Base-by-base conservation (phyloP, 1,140 invertebrate species). In the Conopomorpha cramerella region DNA sequence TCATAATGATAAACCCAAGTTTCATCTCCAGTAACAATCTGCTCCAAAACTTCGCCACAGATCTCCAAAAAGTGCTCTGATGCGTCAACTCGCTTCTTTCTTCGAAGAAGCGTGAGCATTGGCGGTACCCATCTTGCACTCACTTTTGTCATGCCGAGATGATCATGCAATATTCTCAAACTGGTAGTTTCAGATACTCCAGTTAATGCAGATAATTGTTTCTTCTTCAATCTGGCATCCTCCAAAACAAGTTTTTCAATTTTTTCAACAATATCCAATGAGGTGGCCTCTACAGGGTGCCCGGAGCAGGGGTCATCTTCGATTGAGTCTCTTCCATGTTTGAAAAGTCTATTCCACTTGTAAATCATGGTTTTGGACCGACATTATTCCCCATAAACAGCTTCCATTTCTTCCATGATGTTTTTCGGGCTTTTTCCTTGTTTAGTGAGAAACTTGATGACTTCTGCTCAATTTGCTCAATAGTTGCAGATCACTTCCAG, bases 11-110 rank as follows among this genome's bases (percentile, higher is more conserved):
- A 30, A 45, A 51, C 19, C 41, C 41, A 49, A 14, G 35, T 54
- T 54, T 54, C 47, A 19, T 39, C 45, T 30, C 17, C 18, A 40
- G 29, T 45, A 57, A 49, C 55, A 46, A 60, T 48, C 38, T 45
- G 59, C 30, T 35, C 46, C 36, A 49, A 34, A 38, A 34, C 28
- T 43, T 66, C 39, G 41, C 30, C 39, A 40, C 32, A 46, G 32
- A 41, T 39, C 39, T 42, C 30, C 39, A 44, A 48, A 48, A 45
- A 49, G 12, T 10, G 30, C 2, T 34, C 8, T 11, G 15, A 15
- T 31, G 7, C 30, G 27, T 30, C 27, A 13, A 27, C 16, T 16
- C 27, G 39, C 23, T 41, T 19, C 36, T 39, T 36, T 30, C 41
- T 39, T 33, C 34, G 32, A 7, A 19, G 36, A 29, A 37, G 33